Evolutionary conservation across 2,113 vertebrate species (phyloP).

Genomic region (Sialia sialis): DNA sequence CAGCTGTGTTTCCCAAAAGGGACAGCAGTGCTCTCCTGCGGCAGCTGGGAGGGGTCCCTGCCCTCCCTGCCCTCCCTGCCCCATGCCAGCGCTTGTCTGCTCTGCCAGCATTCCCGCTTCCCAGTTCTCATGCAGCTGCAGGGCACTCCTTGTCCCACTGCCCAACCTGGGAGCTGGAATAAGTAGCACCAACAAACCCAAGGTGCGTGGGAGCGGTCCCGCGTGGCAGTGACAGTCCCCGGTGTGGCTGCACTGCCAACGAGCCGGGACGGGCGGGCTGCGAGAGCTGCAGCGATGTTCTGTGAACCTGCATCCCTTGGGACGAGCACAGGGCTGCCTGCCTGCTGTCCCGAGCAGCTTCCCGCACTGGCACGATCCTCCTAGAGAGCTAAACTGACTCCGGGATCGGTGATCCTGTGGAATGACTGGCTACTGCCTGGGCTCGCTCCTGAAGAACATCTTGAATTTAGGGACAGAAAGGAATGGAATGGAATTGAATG

Average conservation of each 20-base stretch:
- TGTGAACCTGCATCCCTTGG: rapidly evolving
- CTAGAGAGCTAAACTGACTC: neutral
- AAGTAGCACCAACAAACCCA: neutral
- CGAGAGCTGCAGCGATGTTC: rapidly evolving
- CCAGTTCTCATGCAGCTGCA: neutral
- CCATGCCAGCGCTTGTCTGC: rapidly evolving
- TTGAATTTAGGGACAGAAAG: neutral
- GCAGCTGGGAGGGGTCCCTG: rapidly evolving
- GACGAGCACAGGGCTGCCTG: neutral
- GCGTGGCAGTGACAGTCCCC: neutral
- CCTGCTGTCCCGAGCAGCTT: neutral
- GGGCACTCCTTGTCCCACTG: rapidly evolving
- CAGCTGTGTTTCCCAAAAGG: neutral
- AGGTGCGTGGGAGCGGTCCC: rapidly evolving
- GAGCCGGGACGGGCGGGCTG: neutral
- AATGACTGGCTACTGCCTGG: neutral
- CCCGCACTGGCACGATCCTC: neutral
- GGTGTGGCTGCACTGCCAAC: neutral
- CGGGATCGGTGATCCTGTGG: rapidly evolving
- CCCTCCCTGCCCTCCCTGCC: neutral
- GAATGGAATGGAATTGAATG: neutral
- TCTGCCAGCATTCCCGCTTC: rapidly evolving
- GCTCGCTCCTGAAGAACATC: neutral
- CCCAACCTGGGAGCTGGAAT: neutral
- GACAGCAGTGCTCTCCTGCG: rapidly evolving